Percentiles rank a stretch among this genome's conserved stretches.
These are phyloP conservation scores for Conus betulinus DNA, from an alignment of 1,140 invertebrate genomes.

Conservation along the genomic window DNA sequence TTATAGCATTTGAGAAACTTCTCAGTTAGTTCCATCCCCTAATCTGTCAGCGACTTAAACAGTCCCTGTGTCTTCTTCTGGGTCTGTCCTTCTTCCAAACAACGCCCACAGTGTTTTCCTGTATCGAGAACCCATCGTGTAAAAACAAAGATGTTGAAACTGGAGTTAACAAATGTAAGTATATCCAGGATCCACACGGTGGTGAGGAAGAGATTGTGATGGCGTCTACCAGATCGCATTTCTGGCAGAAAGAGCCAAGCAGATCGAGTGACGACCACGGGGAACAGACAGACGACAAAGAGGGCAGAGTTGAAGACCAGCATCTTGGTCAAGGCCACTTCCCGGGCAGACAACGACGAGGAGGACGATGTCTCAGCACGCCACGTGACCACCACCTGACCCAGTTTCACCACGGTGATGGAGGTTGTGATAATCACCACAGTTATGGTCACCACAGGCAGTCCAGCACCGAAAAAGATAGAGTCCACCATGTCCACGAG, in stretches of 20 bases:
- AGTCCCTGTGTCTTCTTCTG: too few relatives aligned
- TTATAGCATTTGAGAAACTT: too few relatives aligned
- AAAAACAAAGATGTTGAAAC: neutral
- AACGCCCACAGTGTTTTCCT: neutral
- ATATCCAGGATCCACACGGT: neutral
- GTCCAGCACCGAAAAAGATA: neutral
- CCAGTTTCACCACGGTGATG: neutral
- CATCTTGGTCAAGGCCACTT: neutral
- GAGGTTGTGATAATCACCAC: neutral
- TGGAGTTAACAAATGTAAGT: neutral
- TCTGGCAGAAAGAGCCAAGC: neutral
- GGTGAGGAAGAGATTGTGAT: slow-evolving; percentile 3
- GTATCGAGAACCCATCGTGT: neutral
- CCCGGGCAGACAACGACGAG: neutral
- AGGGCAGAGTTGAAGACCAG: neutral
- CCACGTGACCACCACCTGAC: neutral
- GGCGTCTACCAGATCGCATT: neutral
- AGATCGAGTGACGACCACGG: neutral
- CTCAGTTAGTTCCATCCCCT: too few relatives aligned
- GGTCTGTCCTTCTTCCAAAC: neutral
- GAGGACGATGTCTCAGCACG: neutral
- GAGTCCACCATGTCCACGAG: neutral
- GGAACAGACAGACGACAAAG: neutral
- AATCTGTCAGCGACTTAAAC: too few relatives aligned
- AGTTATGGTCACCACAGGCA: neutral